Evolutionary conservation across 2,888 invertebrate genomes (phyloP).

Genomic region (Macropis europaea): DNA sequence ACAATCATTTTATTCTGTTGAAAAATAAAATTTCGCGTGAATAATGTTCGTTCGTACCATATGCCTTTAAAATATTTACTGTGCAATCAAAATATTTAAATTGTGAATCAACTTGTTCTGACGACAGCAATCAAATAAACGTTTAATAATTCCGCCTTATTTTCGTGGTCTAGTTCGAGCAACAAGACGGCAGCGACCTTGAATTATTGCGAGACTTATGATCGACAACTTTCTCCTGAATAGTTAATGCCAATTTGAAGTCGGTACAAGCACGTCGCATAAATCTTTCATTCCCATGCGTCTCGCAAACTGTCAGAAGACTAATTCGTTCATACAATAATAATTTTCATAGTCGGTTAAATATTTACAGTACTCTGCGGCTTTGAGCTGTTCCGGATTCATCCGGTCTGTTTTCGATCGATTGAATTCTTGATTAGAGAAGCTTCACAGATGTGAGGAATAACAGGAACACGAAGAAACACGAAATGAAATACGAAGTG

Average conservation of each 20-base stretch:
- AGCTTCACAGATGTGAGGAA: background rate
- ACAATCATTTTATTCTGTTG: too few relatives aligned
- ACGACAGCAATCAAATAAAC: too few relatives aligned
- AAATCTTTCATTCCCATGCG: conserved; percentile 16
- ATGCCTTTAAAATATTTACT: too few relatives aligned
- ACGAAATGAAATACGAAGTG: background rate
- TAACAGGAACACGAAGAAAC: background rate
- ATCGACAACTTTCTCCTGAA: background rate
- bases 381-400: background rate
- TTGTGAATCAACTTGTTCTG: too few relatives aligned
- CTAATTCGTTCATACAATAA: conserved; percentile 3
- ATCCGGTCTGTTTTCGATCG: conserved; percentile 5
- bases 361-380: conserved; percentile 4
- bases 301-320: background rate
- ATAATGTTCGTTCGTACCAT: too few relatives aligned
- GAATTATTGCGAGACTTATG: background rate
- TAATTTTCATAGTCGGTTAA: conserved; percentile 12
- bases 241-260: background rate
- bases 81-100: too few relatives aligned
- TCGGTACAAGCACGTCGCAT: conserved; percentile 1
- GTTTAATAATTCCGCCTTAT: too few relatives aligned
- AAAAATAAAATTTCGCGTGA: too few relatives aligned
- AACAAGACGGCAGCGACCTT: background rate
- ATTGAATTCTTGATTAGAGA: conserved; percentile 5
- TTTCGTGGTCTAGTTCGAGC: too few relatives aligned